Evolutionary conservation across 2,113 vertebrate genomes (phyloP).

Genomic region (Oplegnathus fasciatus): DNA sequence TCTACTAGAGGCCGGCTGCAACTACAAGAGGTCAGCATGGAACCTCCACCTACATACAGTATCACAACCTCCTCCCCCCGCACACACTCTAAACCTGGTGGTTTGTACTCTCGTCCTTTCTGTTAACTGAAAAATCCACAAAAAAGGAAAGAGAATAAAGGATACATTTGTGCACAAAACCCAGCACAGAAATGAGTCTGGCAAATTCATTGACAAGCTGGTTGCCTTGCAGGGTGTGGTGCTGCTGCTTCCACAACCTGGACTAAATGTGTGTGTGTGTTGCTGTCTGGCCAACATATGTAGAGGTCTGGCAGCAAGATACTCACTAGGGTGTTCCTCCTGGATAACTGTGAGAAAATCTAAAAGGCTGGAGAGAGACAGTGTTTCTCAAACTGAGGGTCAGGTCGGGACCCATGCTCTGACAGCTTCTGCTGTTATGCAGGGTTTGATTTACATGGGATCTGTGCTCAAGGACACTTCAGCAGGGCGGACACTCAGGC

Average conservation of each 20-base stretch:
- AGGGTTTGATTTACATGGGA: constrained; percentile 58
- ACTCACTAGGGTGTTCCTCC: constrained; percentile 74
- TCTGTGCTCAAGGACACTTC: constrained; percentile 54
- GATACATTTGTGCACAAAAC: constrained; percentile 11
- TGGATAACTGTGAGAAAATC: constrained; percentile 72
- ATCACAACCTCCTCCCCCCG: neutral
- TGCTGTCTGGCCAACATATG: constrained; percentile 73
- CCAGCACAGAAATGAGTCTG: constrained; percentile 12
- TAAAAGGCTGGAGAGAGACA: constrained; percentile 53
- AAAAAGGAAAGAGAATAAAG: neutral
- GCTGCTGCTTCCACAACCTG: constrained; percentile 53
- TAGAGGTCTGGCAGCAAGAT: constrained; percentile 72
- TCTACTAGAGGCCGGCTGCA: constrained; percentile 19
- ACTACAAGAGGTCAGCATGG: constrained; percentile 5
- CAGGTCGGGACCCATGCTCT: constrained; percentile 30
- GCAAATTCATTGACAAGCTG: constrained; percentile 44
- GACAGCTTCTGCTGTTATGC: constrained; percentile 42
- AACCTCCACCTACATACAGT: neutral
- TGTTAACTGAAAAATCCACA: neutral
- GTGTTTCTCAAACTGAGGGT: constrained; percentile 43
- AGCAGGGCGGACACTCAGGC: constrained; percentile 27
- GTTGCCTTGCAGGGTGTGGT: constrained; percentile 63
- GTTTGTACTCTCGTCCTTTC: neutral
- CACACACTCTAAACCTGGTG: neutral
- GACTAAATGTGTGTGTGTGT: constrained; percentile 23